These are phyloP conservation scores for Strigamia maritima DNA, from an alignment of 2,888 invertebrate genomes.

Conservation along the genomic window DNA sequence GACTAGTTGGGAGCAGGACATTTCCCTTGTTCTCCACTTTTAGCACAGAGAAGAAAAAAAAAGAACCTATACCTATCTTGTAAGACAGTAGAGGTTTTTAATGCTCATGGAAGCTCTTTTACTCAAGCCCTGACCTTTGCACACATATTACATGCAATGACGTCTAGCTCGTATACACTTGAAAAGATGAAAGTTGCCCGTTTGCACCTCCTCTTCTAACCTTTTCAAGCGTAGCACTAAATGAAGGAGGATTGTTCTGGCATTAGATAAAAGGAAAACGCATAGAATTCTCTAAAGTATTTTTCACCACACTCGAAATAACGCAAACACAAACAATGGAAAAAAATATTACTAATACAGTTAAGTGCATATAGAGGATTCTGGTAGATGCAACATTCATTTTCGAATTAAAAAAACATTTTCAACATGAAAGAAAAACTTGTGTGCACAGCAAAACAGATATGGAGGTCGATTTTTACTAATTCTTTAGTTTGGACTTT, in stretches of 20 bases:
- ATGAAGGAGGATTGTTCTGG: not conserved
- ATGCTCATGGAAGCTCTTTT: slow-evolving; percentile 15
- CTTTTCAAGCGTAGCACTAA: slow-evolving; percentile 5
- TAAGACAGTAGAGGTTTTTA: slow-evolving; percentile 13
- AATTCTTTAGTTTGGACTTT: no score
- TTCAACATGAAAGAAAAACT: no score
- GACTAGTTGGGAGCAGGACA: not conserved
- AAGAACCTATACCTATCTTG: not conserved
- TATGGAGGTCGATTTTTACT: no score
- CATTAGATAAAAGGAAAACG: not conserved
- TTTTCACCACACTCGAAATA: not conserved
- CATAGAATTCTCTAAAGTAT: slow-evolving; percentile 1
- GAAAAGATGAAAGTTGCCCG: not conserved
- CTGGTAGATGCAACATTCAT: not conserved
- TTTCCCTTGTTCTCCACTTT: not conserved
- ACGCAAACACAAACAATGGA: not conserved
- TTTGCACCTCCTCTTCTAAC: slow-evolving; percentile 10
- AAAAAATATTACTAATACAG: not conserved
- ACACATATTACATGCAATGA: slow-evolving; percentile 5
- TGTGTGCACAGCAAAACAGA: no score
- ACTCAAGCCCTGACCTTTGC: not conserved
- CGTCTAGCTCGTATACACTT: slow-evolving; percentile 8
- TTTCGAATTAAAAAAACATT: not conserved
- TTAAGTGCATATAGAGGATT: not conserved
- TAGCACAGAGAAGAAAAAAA: not conserved